phyloP scores from a whole-genome alignment of 2,113 vertebrate genomes.

The Brevimyrus niger region DNA sequence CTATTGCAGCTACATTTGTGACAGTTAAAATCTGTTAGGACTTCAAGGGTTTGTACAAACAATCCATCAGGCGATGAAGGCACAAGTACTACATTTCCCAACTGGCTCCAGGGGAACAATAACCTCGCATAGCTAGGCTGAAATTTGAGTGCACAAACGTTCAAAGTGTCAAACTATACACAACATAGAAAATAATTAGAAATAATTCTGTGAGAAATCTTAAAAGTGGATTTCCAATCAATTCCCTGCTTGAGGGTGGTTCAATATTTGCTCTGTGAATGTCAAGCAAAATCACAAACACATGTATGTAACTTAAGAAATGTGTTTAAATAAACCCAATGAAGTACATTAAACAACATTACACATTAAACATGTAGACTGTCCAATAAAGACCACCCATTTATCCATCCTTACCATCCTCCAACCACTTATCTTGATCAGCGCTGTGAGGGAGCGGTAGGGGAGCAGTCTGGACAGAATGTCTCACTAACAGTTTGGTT shows the following conservation, averaged over 20 bases:
- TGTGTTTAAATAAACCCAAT: not conserved
- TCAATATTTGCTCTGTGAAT: not conserved
- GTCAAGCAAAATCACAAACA: not conserved
- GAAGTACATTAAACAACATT: not conserved
- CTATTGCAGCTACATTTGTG: not conserved
- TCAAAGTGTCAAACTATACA: not conserved
- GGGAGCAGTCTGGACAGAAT: not conserved
- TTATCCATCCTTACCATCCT: not conserved
- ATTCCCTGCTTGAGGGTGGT: not conserved
- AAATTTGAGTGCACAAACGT: not conserved
- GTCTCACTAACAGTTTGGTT: not conserved
- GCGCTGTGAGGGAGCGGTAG: not conserved
- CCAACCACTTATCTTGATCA: not conserved
- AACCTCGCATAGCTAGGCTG: not conserved
- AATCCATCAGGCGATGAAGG: not conserved
- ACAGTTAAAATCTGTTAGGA: not conserved
- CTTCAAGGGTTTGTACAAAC: not conserved
- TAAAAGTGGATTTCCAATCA: not conserved
- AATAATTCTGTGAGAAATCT: not conserved
- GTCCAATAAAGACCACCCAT: not conserved
- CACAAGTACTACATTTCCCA: not conserved
- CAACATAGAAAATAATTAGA: not conserved
- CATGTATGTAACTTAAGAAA: not conserved
- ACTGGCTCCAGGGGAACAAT: not conserved
- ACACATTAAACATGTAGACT: not conserved